Evolutionary conservation across 2,888 invertebrate species (phyloP).

Genomic region (Leptarthrus brevirostris): DNA sequence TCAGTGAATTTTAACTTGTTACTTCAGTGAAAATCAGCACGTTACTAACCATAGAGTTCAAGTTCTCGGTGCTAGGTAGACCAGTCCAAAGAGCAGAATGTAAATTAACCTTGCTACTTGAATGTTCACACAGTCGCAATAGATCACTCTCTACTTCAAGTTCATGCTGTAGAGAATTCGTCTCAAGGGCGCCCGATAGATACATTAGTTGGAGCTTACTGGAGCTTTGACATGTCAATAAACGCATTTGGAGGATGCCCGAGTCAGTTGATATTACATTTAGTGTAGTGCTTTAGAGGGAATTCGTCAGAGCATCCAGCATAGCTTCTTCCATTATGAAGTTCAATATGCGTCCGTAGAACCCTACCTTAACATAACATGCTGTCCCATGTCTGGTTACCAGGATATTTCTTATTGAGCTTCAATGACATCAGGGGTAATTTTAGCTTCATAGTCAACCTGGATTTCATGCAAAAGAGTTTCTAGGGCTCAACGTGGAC

Average conservation of each 20-base stretch:
- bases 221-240: constrained; percentile 38
- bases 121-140: constrained; percentile 32
- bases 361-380: neutral
- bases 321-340: too few relatives aligned
- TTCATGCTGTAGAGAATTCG: neutral
- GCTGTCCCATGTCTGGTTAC: constrained; percentile 15
- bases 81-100: constrained; percentile 29
- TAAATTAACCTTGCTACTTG: constrained; percentile 14
- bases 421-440: constrained; percentile 34
- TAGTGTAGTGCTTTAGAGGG: neutral
- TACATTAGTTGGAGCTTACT: too few relatives aligned
- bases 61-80: neutral
- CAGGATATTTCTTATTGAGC: constrained; percentile 22
- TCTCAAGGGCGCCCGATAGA: constrained; percentile 30
- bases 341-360: too few relatives aligned
- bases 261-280: constrained; percentile 10
- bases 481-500: too few relatives aligned
- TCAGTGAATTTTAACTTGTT: too few relatives aligned
- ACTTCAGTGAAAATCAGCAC: neutral
- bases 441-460: constrained; percentile 45
- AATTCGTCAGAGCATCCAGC: neutral
- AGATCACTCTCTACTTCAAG: constrained; percentile 5
- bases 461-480: constrained; percentile 21
- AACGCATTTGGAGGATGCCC: constrained; percentile 28
- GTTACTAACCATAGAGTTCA: neutral